Evolutionary conservation across 2,888 invertebrate species (phyloP).

Genomic region (Lamproptera curius): DNA sequence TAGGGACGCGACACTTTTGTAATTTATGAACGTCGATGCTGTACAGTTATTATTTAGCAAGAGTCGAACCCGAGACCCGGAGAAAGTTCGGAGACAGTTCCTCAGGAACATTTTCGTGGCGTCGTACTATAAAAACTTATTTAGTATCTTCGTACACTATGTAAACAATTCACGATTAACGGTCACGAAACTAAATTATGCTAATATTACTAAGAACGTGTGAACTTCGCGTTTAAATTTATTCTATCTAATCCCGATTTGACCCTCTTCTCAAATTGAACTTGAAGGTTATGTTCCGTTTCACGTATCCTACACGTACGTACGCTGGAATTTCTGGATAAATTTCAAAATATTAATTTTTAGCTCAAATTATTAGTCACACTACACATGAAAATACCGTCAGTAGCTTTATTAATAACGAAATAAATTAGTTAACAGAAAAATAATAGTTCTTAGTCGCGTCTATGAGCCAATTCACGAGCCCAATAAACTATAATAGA

Average conservation of each 20-base stretch:
- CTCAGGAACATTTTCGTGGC: conserved; percentile 45
- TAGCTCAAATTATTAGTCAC: no score
- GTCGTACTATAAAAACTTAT: neutral
- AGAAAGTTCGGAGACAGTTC: conserved; percentile 52
- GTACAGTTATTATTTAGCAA: conserved; percentile 44
- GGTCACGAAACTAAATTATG: conserved; percentile 6
- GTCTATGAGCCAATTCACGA: no score
- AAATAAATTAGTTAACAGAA: no score
- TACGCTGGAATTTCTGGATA: no score
- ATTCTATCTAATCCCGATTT: conserved; percentile 2
- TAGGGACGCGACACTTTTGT: conserved; percentile 45
- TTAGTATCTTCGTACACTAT: neutral
- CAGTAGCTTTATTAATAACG: no score
- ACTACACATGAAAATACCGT: no score
- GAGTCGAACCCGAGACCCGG: conserved; percentile 40
- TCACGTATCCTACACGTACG: conserved; percentile 1
- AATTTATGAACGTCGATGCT: conserved; percentile 49
- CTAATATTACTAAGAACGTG: neutral
- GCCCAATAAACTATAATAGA: no score
- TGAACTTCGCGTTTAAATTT: neutral
- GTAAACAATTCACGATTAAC: conserved; percentile 23
- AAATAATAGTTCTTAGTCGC: no score
- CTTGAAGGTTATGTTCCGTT: conserved; percentile 8
- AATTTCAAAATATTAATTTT: no score
- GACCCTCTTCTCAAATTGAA: conserved; percentile 1